These are phyloP conservation scores for Lindbergichthys nudifrons DNA, from an alignment of 2,797 vertebrate genomes.

Conservation along the genomic window DNA sequence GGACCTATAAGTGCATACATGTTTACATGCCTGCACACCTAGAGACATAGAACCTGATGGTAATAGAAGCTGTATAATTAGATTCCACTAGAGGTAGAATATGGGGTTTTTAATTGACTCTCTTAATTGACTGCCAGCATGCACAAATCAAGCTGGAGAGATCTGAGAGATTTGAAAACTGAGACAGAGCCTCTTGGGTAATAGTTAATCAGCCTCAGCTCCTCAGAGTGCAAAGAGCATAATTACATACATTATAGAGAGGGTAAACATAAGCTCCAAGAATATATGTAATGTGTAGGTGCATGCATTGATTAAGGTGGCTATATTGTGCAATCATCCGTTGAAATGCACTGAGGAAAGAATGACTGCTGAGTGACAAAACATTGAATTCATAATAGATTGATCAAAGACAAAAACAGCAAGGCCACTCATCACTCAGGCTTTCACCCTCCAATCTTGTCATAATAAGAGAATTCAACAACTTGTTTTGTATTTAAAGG, in stretches of 20 bases:
- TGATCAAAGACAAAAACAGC: conserved; percentile 3
- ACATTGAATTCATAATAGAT: conserved; percentile 8
- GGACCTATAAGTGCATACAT: not conserved
- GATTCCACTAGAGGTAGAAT: conserved; percentile 2
- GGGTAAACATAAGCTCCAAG: conserved; percentile 13
- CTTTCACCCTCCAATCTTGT: conserved; percentile 15
- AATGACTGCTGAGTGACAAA: conserved; percentile 16
- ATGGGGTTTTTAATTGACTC: conserved; percentile 38
- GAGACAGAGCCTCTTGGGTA: conserved; percentile 46
- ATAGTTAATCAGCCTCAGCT: conserved; percentile 49
- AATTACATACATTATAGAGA: conserved; percentile 36
- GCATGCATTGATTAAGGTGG: not conserved
- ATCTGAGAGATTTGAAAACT: conserved; percentile 45
- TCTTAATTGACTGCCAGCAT: conserved; percentile 47
- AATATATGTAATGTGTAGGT: conserved; percentile 35
- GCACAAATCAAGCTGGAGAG: conserved; percentile 41
- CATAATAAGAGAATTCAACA: conserved; percentile 11
- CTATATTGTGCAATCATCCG: not conserved
- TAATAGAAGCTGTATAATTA: conserved; percentile 21
- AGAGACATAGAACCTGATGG: not conserved
- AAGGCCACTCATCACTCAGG: conserved; percentile 8
- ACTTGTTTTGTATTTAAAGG: not conserved
- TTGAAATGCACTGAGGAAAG: not conserved
- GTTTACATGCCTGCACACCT: not conserved
- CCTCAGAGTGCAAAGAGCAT: conserved; percentile 27